Base-by-base conservation (phyloP, 2,113 vertebrate species). In the Aplodontia rufa region DNA sequence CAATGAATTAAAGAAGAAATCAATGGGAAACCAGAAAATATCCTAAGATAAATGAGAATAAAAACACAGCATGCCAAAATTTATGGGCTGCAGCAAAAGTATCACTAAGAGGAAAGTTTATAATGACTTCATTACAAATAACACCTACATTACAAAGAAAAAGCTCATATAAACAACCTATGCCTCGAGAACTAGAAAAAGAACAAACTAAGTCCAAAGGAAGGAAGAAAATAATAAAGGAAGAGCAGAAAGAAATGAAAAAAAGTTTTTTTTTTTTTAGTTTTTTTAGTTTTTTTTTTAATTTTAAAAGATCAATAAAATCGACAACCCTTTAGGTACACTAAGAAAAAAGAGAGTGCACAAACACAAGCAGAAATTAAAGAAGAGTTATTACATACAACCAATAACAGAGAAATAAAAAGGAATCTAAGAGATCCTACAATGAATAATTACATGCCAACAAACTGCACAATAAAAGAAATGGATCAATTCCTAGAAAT, bases 1-100 rank as follows among this genome's bases (percentile, higher is more conserved):
- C 71, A 68, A 19, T 68, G 55, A 28, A 1, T 71, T 42, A 81
- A 84, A 51, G 28, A 83, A 51, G 22, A 89, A 72, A 75, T 69
- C 66, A 86, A 92, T 60, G 37, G 20, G n/a, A 93, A 80, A 81
- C 62, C 35, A 76, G 66, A 90, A 90, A 90, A 55, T 45, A 88
- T 45, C 85, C 80, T 75, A 14, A 47, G 6, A 76, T 53, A 94
- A 92, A 84, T 87, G 6, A 85, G 90, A 79, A 75, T 19, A 75
- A 55, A 89, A 26, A 51, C 12, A 40, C 7, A 91, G n/a, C 40
- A 93, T 14, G 47, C 4, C 45, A 89, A 85, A 92, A 68, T 30
- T 19, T 68, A 89, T 14, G 16, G 24, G 42, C 72, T 68, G 5
- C 7, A 85, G 30, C 79, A 80, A 80, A 75, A 60, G 49, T 45